A percentile compares a stretch with the other conserved stretches of the same genome.
These are phyloP conservation scores for Gambusia affinis DNA, from an alignment of 2,113 vertebrate genomes.

Conservation along the genomic window DNA sequence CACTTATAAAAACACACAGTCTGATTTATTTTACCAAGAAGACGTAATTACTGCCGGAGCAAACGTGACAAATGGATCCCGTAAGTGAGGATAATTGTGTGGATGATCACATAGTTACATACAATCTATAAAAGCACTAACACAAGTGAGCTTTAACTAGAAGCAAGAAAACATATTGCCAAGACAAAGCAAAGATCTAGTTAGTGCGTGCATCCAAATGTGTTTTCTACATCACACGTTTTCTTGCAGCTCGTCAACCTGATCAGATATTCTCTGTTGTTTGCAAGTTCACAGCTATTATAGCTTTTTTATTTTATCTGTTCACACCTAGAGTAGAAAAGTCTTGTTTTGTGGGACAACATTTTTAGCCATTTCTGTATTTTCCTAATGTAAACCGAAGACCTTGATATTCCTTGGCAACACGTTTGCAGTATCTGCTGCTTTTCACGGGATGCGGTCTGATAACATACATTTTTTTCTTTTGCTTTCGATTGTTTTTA, in stretches of 20 bases:
- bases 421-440: constrained; percentile 20
- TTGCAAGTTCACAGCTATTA: constrained; percentile 40
- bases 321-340: constrained; percentile 18
- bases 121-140: constrained; percentile 20
- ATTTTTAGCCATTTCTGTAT: constrained; percentile 17
- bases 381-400: constrained; percentile 26
- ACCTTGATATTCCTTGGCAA: constrained; percentile 28
- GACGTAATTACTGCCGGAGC: constrained; percentile 25
- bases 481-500: constrained; percentile 11
- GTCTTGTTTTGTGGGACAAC: constrained; percentile 14
- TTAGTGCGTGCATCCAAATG: neutral
- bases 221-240: constrained; percentile 32
- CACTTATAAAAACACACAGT: constrained; percentile 17
- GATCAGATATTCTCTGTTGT: constrained; percentile 28
- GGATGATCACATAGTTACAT: constrained; percentile 35
- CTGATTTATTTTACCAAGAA: constrained; percentile 22
- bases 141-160: constrained; percentile 17
- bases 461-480: constrained; percentile 18
- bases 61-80: constrained; percentile 25
- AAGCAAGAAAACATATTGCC: neutral
- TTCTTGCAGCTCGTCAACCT: constrained; percentile 51
- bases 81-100: constrained; percentile 48
- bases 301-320: constrained; percentile 6
- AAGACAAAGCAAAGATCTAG: neutral
- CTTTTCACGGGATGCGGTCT: constrained; percentile 15